phyloP scores from a whole-genome alignment of 2,888 invertebrate species.

The Acanthococcus lagerstroemiae region DNA sequence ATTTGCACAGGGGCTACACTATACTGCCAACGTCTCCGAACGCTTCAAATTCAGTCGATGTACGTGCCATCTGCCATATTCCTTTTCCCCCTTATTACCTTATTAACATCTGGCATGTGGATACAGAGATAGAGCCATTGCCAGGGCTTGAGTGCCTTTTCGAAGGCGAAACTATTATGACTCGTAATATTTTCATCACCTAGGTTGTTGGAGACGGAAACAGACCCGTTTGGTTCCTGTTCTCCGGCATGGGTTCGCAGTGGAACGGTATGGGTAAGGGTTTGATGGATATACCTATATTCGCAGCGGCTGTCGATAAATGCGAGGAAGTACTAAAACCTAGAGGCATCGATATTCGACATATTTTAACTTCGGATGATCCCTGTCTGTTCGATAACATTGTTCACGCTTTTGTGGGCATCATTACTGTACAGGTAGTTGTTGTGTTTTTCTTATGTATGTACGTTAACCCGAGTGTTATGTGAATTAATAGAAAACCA shows the following conservation, averaged over 20 bases:
- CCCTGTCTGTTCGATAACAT: constrained; percentile 57
- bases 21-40: constrained; percentile 11
- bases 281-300: constrained; percentile 62
- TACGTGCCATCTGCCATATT: no score
- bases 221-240: constrained; percentile 55
- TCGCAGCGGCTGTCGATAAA: constrained; percentile 58
- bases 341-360: constrained; percentile 54
- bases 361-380: constrained; percentile 52
- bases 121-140: no score
- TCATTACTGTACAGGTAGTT: constrained; percentile 53
- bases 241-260: constrained; percentile 67
- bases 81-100: no score
- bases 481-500: neutral
- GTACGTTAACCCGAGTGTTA: neutral
- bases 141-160: no score
- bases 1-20: constrained; percentile 29
- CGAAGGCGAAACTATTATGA: no score
- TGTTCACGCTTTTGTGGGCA: constrained; percentile 61
- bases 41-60: no score
- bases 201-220: constrained; percentile 17
- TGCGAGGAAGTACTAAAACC: constrained; percentile 54
- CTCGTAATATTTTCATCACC: no score
- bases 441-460: neutral
- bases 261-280: constrained; percentile 75
- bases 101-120: no score